Conservation (phyloP, 1,140 invertebrate genomes). For the Drosophila subpulchrella region DNA sequence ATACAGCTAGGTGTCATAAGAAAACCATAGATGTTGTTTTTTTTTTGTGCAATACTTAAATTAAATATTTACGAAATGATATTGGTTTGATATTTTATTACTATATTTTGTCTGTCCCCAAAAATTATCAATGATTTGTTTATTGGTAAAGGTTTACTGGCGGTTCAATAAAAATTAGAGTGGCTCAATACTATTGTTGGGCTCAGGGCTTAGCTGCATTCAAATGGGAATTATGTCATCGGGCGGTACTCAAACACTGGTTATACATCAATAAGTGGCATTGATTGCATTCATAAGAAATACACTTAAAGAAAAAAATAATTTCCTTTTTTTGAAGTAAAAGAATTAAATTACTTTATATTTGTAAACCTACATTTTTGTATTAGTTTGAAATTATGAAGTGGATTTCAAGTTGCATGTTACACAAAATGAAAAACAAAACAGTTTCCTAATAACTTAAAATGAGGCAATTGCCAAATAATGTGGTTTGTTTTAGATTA, state of each 20-base stretch:
- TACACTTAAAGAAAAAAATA: slow-evolving; percentile 9
- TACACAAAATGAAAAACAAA: neutral
- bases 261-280: slow-evolving; percentile 14
- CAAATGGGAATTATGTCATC: slow-evolving; percentile 27
- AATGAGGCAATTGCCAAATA: neutral
- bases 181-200: slow-evolving; percentile 6
- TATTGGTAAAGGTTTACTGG: neutral
- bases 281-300: slow-evolving; percentile 2
- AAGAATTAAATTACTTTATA: too few relatives aligned
- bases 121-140: neutral
- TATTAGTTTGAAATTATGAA: neutral
- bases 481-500: neutral
- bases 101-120: too few relatives aligned
- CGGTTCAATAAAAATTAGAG: slow-evolving; percentile 26
- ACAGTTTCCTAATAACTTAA: neutral
- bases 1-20: too few relatives aligned
- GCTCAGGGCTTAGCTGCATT: slow-evolving; percentile 5
- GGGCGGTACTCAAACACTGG: slow-evolving; percentile 7
- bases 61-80: too few relatives aligned
- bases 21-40: too few relatives aligned
- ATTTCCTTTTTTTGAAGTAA: too few relatives aligned
- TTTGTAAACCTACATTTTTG: too few relatives aligned
- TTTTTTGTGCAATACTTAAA: too few relatives aligned
- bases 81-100: too few relatives aligned
- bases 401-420: too few relatives aligned